These are phyloP conservation scores for Alloplasta piceator DNA, from an alignment of 2,888 invertebrate genomes.

Conservation along the genomic window DNA sequence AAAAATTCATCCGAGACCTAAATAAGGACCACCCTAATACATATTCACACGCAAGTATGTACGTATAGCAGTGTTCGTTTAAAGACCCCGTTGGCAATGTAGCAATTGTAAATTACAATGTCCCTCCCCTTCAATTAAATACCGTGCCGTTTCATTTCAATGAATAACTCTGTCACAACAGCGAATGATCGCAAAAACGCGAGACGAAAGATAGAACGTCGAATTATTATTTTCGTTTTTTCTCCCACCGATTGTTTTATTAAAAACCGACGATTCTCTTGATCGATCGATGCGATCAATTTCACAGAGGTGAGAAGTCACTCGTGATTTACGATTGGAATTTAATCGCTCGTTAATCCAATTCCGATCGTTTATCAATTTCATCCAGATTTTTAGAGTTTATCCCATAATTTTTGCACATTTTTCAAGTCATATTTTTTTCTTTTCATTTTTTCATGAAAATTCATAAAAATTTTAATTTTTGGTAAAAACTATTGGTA, in stretches of 20 bases:
- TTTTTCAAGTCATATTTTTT: too few species aligned
- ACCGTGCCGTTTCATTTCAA: conserved; percentile 43
- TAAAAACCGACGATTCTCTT: conserved; percentile 2
- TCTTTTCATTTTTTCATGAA: too few species aligned
- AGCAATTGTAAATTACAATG: conserved; percentile 58
- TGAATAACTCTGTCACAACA: conserved; percentile 39
- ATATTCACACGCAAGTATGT: not conserved
- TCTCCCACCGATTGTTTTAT: conserved; percentile 34
- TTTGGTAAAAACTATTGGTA: too few species aligned
- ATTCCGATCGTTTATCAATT: too few species aligned
- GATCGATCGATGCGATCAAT: conserved; percentile 31
- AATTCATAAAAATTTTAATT: not conserved
- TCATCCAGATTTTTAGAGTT: too few species aligned
- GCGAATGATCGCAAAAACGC: not conserved
- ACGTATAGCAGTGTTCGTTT: conserved; percentile 5
- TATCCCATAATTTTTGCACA: too few species aligned
- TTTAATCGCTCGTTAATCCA: too few species aligned
- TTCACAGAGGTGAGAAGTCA: not conserved
- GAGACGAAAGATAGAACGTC: not conserved
- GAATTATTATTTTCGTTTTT: not conserved
- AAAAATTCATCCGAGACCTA: too few species aligned
- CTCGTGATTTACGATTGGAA: too few species aligned
- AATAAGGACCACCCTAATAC: too few species aligned
- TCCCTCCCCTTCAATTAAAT: conserved; percentile 55
- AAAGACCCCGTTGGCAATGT: conserved; percentile 47